A percentile compares a stretch with the other conserved stretches of the same genome.
Evolutionary conservation across 2,797 vertebrate genomes (phyloP).

Genomic region (Cossypha niveicapilla): DNA sequence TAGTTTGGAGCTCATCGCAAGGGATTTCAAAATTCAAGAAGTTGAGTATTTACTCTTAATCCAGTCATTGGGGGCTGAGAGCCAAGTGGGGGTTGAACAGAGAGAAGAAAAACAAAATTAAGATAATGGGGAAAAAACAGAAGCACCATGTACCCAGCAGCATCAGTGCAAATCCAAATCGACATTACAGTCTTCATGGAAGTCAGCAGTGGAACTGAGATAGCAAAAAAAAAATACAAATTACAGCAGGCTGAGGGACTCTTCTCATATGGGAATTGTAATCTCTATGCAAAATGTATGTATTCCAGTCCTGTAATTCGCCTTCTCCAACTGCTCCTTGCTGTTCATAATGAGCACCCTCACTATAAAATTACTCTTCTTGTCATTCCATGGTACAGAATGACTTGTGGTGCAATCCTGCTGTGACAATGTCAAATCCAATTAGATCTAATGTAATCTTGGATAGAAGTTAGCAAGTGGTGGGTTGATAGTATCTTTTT

Average conservation of each 20-base stretch:
- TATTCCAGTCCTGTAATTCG: neutral
- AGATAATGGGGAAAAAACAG: neutral
- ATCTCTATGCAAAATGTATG: neutral
- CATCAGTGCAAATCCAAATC: neutral
- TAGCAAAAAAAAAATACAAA: neutral
- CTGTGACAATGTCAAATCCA: neutral
- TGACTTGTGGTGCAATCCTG: neutral
- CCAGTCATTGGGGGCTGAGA: neutral
- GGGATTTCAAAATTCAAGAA: constrained; percentile 3
- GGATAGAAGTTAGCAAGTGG: neutral
- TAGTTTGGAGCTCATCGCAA: neutral
- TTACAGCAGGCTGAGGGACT: neutral
- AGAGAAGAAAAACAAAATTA: neutral
- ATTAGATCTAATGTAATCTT: neutral
- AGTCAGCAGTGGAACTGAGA: neutral
- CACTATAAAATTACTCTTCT: neutral
- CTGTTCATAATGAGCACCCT: neutral
- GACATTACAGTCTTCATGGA: neutral
- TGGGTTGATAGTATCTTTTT: neutral
- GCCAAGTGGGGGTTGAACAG: neutral
- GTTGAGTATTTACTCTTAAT: neutral
- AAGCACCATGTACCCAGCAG: neutral
- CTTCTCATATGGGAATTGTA: neutral
- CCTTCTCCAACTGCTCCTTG: neutral
- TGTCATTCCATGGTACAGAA: neutral